Conservation (phyloP, 2,113 vertebrate genomes). For the Gymnarchus niloticus region DNA sequence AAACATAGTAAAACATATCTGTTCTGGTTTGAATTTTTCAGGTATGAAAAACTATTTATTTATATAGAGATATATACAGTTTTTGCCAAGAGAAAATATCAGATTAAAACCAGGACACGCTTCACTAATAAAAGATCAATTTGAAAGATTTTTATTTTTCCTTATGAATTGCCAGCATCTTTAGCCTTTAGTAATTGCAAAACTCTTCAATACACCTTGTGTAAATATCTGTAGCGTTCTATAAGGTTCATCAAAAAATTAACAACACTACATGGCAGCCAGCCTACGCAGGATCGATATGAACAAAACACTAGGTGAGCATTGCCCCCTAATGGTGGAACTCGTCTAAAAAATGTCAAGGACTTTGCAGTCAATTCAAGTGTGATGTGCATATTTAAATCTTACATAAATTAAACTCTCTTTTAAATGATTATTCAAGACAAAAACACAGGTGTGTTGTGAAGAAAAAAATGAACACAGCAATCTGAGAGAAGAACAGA, state of each 20-base stretch:
- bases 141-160: not conserved
- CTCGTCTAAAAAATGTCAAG: not conserved
- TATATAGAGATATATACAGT: not conserved
- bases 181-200: not conserved
- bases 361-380: not conserved
- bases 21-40: too few species aligned
- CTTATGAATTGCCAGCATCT: not conserved
- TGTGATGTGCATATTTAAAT: not conserved
- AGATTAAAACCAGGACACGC: too few species aligned
- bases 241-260: not conserved
- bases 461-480: not conserved
- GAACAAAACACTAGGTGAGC: not conserved
- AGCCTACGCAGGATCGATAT: not conserved
- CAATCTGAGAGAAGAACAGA: too few species aligned
- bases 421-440: not conserved
- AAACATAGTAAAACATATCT: not conserved
- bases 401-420: not conserved
- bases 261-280: not conserved
- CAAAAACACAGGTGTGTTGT: not conserved
- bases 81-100: too few species aligned
- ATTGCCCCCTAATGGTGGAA: constrained; percentile 3
- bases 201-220: not conserved
- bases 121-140: not conserved
- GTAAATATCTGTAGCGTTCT: not conserved
- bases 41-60: too few species aligned